Evolutionary conservation across 2,888 invertebrate genomes (phyloP).

Genomic region (Drosophila helvetica): DNA sequence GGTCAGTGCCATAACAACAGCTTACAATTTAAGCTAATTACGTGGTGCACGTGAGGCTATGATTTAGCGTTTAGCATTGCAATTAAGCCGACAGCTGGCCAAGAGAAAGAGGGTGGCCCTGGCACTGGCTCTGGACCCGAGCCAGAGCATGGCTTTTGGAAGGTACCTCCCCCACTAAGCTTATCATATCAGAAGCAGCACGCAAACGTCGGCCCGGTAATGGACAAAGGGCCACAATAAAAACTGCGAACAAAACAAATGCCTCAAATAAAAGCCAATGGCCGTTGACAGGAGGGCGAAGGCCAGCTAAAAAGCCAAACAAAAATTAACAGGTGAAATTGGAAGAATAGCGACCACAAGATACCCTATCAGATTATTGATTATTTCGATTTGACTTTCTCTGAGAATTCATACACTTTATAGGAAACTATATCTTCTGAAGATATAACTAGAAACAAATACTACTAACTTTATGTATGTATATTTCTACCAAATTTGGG

Average conservation of each 20-base stretch:
- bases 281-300: slow-evolving; percentile 25
- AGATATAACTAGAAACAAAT: too few species aligned
- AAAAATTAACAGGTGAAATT: slow-evolving; percentile 7
- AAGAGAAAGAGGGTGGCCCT: not conserved
- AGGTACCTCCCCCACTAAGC: slow-evolving; percentile 22
- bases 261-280: slow-evolving; percentile 39
- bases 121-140: not conserved
- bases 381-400: not conserved
- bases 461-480: too few species aligned
- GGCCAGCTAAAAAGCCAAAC: slow-evolving; percentile 18
- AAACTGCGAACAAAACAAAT: slow-evolving; percentile 32
- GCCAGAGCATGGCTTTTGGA: not conserved
- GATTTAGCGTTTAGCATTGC: slow-evolving; percentile 76
- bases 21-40: slow-evolving; percentile 79
- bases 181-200: slow-evolving; percentile 72
- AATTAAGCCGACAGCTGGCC: slow-evolving; percentile 63
- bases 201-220: slow-evolving; percentile 52
- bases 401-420: not conserved
- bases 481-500: too few species aligned
- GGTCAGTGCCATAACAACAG: slow-evolving; percentile 52
- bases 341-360: slow-evolving; percentile 17
- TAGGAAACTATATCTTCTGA: too few species aligned
- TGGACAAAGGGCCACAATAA: slow-evolving; percentile 61
- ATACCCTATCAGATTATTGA: not conserved
- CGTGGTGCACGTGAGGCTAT: slow-evolving; percentile 74